Percentiles rank a stretch among this genome's conserved stretches.
phyloP scores from a whole-genome alignment of 2,797 vertebrate genomes.

The Tinamus major region DNA sequence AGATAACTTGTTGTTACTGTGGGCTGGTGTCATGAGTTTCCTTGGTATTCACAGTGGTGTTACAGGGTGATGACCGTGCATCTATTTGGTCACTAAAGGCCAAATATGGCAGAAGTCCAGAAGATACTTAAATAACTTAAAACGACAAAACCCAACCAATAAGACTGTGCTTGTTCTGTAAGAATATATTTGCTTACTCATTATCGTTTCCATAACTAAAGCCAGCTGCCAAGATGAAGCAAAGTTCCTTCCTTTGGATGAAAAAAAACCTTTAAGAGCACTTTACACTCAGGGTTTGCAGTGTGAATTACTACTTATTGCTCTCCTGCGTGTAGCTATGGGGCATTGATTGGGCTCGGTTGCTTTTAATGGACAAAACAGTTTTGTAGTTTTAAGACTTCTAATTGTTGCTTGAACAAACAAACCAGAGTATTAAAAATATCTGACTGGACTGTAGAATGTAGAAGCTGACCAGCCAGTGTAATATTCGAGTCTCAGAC shows the following conservation, averaged over 20 bases:
- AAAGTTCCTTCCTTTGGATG: not conserved
- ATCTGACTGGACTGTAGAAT: not conserved
- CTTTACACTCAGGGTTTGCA: not conserved
- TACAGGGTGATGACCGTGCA: not conserved
- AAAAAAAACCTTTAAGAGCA: not conserved
- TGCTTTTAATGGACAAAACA: not conserved
- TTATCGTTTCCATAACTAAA: not conserved
- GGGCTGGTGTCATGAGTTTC: not conserved
- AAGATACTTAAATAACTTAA: not conserved
- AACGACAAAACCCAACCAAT: not conserved
- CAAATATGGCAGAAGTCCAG: not conserved
- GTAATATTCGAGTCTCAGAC: not conserved
- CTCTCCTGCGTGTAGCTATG: not conserved
- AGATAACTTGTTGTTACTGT: not conserved
- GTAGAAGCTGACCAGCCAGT: not conserved
- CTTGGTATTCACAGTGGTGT: not conserved
- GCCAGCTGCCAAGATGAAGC: not conserved
- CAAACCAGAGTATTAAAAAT: not conserved
- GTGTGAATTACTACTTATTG: not conserved
- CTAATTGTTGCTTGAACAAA: not conserved
- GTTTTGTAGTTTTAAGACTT: not conserved
- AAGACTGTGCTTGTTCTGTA: not conserved
- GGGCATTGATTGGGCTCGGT: not conserved
- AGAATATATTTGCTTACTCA: not conserved
- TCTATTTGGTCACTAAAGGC: not conserved